Percentiles rank a stretch among this genome's conserved stretches.
Evolutionary conservation across 1,140 invertebrate genomes (phyloP).

Genomic region (Maconellicoccus hirsutus): DNA sequence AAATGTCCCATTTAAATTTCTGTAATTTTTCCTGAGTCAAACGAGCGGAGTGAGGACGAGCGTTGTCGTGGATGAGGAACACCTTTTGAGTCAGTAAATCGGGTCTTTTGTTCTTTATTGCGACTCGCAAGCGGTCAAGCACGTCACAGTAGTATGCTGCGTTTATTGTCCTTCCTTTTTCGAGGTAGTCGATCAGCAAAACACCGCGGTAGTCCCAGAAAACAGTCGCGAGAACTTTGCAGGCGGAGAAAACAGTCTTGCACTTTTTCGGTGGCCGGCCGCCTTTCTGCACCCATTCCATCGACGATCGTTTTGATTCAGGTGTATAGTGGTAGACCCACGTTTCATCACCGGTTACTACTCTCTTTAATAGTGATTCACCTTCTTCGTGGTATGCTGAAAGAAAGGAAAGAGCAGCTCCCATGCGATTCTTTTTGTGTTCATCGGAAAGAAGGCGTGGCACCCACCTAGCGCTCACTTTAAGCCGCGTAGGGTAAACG

Average conservation of each 20-base stretch:
- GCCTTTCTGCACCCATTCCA: slow-evolving; percentile 30
- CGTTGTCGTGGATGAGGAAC: slow-evolving; percentile 33
- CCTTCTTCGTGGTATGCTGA: neutral
- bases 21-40: slow-evolving; percentile 26
- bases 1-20: slow-evolving; percentile 31
- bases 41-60: slow-evolving; percentile 30
- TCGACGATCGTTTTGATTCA: slow-evolving; percentile 30
- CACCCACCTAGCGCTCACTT: slow-evolving; percentile 18
- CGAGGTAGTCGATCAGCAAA: neutral
- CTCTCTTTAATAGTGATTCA: slow-evolving; percentile 25
- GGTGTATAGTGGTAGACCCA: slow-evolving; percentile 33
- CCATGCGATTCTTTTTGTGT: neutral
- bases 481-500: too few relatives aligned
- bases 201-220: slow-evolving; percentile 29
- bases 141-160: slow-evolving; percentile 26
- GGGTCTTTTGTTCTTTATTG: slow-evolving; percentile 29
- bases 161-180: slow-evolving; percentile 14
- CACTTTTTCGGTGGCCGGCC: slow-evolving; percentile 28
- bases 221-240: slow-evolving; percentile 31
- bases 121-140: slow-evolving; percentile 22
- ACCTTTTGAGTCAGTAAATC: slow-evolving; percentile 27
- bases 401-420: neutral
- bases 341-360: slow-evolving; percentile 31
- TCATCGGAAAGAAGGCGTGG: neutral
- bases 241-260: slow-evolving; percentile 30